phyloP scores from a whole-genome alignment of 1,140 invertebrate genomes.

The Drosophila busckii region DNA sequence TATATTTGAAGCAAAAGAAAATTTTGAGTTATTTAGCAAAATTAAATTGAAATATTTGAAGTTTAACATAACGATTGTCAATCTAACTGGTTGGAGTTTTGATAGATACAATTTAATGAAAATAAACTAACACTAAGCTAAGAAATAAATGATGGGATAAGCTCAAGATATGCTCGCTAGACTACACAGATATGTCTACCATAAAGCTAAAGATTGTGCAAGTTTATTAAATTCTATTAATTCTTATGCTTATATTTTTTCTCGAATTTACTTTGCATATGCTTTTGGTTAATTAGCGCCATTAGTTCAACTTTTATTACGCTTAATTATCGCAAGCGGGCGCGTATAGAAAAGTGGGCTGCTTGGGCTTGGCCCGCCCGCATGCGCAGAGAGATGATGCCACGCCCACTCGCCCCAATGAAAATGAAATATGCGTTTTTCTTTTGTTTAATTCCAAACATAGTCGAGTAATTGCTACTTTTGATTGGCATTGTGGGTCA shows the following conservation, averaged over 20 bases:
- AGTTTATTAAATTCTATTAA: too few species aligned
- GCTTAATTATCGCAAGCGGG: constrained; percentile 25
- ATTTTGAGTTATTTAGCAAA: too few species aligned
- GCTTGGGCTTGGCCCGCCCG: constrained; percentile 31
- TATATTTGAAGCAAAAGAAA: too few species aligned
- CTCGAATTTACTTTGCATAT: constrained; percentile 17
- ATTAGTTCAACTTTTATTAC: constrained; percentile 37
- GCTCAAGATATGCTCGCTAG: too few species aligned
- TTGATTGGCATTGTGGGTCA: constrained; percentile 3
- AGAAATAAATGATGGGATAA: too few species aligned
- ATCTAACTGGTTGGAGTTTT: too few species aligned
- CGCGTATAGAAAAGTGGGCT: neutral
- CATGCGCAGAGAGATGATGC: constrained; percentile 1
- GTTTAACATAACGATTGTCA: too few species aligned
- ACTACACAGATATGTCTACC: too few species aligned
- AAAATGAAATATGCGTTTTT: constrained; percentile 7
- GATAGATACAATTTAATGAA: too few species aligned
- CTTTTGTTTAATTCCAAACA: neutral
- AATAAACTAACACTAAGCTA: too few species aligned
- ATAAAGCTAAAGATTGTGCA: too few species aligned
- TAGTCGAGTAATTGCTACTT: constrained; percentile 18
- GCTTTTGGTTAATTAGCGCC: constrained; percentile 33
- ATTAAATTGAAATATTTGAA: too few species aligned
- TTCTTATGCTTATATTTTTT: neutral
- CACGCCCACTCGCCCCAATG: neutral